Conservation (phyloP, 2,888 invertebrate species). For the Leucania comma region DNA sequence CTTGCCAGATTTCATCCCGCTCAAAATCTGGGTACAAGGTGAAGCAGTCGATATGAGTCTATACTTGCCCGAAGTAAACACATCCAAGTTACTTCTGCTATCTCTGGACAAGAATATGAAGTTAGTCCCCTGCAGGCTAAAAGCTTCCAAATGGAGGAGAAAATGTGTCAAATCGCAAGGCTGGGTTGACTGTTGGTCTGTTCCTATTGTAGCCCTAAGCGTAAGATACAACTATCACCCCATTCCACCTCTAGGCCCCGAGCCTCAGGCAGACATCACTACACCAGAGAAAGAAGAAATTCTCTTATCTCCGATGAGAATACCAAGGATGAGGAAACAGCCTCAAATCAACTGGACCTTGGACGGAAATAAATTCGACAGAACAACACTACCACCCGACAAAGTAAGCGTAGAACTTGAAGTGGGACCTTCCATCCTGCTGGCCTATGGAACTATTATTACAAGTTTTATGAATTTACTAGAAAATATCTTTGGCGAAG, state of each 20-base stretch:
- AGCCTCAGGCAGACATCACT: constrained; percentile 97
- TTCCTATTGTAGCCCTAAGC: constrained; percentile 97
- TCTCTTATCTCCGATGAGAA: constrained; percentile 97
- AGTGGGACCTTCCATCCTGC: constrained; percentile 97
- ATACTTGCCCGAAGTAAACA: constrained; percentile 97
- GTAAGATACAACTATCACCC: constrained; percentile 98
- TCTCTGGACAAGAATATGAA: constrained; percentile 97
- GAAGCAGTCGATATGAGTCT: constrained; percentile 97
- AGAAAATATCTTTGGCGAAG: constrained; percentile 99
- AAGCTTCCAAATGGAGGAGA: constrained; percentile 94
- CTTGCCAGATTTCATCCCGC: constrained; percentile 96
- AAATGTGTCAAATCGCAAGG: constrained; percentile 93
- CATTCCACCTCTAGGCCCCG: constrained; percentile 96
- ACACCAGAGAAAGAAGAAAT: constrained; percentile 99
- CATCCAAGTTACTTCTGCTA: constrained; percentile 95
- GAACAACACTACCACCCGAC: constrained; percentile 96
- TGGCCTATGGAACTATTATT: constrained; percentile 97
- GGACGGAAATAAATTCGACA: constrained; percentile 96
- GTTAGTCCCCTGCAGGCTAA: constrained; percentile 92
- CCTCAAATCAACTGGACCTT: constrained; percentile 93
- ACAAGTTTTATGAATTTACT: constrained; percentile 97
- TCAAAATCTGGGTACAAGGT: constrained; percentile 98
- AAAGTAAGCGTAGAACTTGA: constrained; percentile 97
- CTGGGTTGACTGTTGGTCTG: constrained; percentile 99
- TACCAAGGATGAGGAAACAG: constrained; percentile 94